A percentile compares a stretch with the other conserved stretches of the same genome.
phyloP scores from a whole-genome alignment of 2,113 vertebrate species.

The Capreolus pygargus region DNA sequence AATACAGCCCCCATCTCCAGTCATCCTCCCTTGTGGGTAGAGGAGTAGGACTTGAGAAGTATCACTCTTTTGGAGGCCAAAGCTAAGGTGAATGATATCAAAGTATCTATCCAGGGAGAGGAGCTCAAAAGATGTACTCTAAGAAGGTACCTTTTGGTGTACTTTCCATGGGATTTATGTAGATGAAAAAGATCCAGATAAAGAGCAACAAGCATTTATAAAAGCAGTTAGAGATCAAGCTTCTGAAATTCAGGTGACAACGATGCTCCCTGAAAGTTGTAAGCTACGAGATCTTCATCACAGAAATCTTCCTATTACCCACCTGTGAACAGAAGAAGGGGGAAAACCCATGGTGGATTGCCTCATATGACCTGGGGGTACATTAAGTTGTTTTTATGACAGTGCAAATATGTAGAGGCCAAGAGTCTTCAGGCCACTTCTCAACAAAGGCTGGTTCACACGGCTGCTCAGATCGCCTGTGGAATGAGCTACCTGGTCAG shows the following conservation, averaged over 20 bases:
- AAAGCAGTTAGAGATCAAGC: neutral
- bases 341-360: neutral
- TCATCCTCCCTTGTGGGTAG: neutral
- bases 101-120: slow-evolving; percentile 59
- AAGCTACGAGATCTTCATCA: neutral
- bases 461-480: neutral
- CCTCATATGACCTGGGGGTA: neutral
- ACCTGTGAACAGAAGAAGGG: neutral
- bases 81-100: neutral
- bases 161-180: neutral
- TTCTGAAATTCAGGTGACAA: neutral
- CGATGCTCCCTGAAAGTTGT: neutral
- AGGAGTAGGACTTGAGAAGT: neutral
- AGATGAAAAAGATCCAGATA: neutral
- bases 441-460: neutral
- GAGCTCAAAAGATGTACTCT: too few relatives aligned
- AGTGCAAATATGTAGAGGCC: accelerated
- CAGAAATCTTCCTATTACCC: neutral
- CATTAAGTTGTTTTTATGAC: neutral
- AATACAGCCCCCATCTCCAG: accelerated
- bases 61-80: neutral
- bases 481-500: neutral
- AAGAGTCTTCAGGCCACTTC: accelerated
- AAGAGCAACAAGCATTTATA: neutral
- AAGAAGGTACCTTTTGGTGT: neutral